Evolutionary conservation across 2,113 vertebrate species (phyloP).

Genomic region (Prolemur simus): DNA sequence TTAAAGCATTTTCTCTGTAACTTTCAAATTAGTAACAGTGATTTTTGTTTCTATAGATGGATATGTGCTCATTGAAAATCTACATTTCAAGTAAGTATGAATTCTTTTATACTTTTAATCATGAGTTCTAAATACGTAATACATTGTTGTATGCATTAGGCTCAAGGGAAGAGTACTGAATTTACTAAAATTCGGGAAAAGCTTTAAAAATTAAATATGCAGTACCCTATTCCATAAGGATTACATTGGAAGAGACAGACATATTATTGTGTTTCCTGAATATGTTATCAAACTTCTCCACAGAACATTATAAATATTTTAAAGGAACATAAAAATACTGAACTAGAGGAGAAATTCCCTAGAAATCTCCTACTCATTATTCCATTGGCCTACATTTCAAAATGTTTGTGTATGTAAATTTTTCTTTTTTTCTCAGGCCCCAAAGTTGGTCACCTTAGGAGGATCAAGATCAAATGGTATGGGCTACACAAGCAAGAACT

Average conservation of each 20-base stretch:
- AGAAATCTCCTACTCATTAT: neutral
- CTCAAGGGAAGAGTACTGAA: neutral
- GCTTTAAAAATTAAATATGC: neutral
- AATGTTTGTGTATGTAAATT: neutral
- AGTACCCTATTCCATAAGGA: neutral
- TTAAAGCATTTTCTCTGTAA: constrained; percentile 13
- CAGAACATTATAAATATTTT: neutral
- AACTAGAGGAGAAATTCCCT: neutral
- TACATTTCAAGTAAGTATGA: constrained; percentile 84
- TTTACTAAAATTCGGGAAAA: neutral
- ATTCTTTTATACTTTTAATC: constrained; percentile 37
- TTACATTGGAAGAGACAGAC: neutral
- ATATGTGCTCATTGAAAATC: constrained; percentile 82
- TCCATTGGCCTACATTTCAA: neutral
- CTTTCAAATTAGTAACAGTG: constrained; percentile 22
- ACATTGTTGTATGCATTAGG: neutral
- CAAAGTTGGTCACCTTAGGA: constrained; percentile 42
- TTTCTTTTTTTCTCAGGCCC: constrained; percentile 47
- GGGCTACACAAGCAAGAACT: neutral
- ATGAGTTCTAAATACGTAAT: neutral
- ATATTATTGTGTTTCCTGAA: neutral
- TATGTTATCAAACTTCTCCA: neutral
- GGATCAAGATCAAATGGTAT: neutral
- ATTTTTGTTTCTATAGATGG: constrained; percentile 78
- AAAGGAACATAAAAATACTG: neutral